Evolutionary conservation across 2,888 invertebrate genomes (phyloP).

Genomic region (Seira sanloemensis): DNA sequence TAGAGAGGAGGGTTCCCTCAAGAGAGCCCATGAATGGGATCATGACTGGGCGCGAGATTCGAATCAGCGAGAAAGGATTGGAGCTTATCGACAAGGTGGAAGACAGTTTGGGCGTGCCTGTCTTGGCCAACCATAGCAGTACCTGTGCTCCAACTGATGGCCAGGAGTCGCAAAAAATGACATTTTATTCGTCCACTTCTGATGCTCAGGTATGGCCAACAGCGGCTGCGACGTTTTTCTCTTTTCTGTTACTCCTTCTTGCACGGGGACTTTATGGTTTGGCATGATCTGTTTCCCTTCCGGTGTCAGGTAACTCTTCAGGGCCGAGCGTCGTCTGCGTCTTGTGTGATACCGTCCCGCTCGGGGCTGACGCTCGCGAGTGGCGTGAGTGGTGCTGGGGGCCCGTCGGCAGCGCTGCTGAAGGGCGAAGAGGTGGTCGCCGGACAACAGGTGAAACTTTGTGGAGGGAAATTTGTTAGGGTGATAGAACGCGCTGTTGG

Average conservation of each 20-base stretch:
- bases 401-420: slow-evolving; percentile 25
- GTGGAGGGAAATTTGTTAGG: slow-evolving; percentile 54
- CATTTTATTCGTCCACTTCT: slow-evolving; percentile 67
- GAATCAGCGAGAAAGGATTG: slow-evolving; percentile 80
- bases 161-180: slow-evolving; percentile 69
- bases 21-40: slow-evolving; percentile 81
- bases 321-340: slow-evolving; percentile 42
- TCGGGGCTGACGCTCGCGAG: slow-evolving; percentile 46
- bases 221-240: neutral
- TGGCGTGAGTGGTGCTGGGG: slow-evolving; percentile 43
- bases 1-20: slow-evolving; percentile 84
- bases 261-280: neutral
- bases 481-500: slow-evolving; percentile 49
- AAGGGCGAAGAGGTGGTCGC: slow-evolving; percentile 16
- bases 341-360: slow-evolving; percentile 51
- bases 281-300: neutral
- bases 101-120: slow-evolving; percentile 30
- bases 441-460: slow-evolving; percentile 62
- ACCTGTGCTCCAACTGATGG: slow-evolving; percentile 44
- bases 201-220: slow-evolving; percentile 51
- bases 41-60: slow-evolving; percentile 78
- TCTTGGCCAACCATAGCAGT: slow-evolving; percentile 54
- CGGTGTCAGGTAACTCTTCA: slow-evolving; percentile 54
- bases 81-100: slow-evolving; percentile 79
- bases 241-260: no score